These are phyloP conservation scores for Oegoconia quadripuncta DNA, from an alignment of 2,888 invertebrate genomes.

Conservation along the genomic window DNA sequence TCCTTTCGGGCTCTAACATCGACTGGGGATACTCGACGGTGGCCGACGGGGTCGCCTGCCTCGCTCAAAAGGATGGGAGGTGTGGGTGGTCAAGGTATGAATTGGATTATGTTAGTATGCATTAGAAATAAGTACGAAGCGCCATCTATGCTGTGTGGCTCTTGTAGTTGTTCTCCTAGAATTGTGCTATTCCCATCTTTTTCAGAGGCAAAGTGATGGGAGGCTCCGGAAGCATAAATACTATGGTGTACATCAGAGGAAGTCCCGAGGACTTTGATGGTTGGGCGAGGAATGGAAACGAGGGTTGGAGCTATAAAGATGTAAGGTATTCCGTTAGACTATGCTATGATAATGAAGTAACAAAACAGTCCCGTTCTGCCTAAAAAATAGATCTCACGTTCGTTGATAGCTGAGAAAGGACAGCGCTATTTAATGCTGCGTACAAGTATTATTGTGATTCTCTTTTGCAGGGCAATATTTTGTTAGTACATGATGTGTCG, in stretches of 20 bases:
- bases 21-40: constrained; percentile 83
- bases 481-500: no score
- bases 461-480: no score
- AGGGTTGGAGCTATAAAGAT: constrained; percentile 80
- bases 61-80: constrained; percentile 65
- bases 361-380: no score
- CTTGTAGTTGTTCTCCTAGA: no score
- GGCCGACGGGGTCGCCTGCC: constrained; percentile 77
- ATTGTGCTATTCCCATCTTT: no score
- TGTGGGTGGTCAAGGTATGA: constrained; percentile 77
- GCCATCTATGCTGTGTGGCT: no score
- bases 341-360: no score
- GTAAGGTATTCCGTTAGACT: constrained; percentile 41
- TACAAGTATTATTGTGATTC: no score
- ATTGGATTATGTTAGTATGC: no score
- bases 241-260: constrained; percentile 80
- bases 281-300: constrained; percentile 81
- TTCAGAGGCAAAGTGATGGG: constrained; percentile 82
- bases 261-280: constrained; percentile 79
- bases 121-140: no score
- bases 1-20: constrained; percentile 77
- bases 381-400: no score
- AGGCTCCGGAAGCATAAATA: constrained; percentile 82
- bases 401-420: background rate
- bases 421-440: no score